Percentiles rank a stretch among this genome's conserved stretches.
phyloP scores from a whole-genome alignment of 2,113 vertebrate species.

The Zapus hudsonius region DNA sequence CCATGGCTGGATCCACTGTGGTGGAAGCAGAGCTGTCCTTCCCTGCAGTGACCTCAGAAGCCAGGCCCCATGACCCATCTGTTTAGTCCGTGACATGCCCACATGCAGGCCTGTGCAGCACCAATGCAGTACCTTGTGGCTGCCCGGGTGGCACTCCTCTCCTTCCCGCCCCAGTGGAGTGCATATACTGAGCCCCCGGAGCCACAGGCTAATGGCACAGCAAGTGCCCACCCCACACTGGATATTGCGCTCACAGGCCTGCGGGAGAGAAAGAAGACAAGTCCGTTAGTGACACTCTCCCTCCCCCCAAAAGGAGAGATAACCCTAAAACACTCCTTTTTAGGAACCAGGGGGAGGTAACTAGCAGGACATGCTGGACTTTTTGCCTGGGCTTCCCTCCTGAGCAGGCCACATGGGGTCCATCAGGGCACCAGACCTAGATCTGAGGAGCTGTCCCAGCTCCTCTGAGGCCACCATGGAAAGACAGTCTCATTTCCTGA shows the following conservation, averaged over 20 bases:
- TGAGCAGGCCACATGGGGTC: fast-evolving
- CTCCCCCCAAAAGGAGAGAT: background rate
- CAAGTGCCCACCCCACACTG: slow-evolving; percentile 92
- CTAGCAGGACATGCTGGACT: background rate
- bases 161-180: slow-evolving; percentile 91
- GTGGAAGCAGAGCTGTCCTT: background rate
- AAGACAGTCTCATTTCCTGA: background rate
- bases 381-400: fast-evolving
- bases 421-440: background rate
- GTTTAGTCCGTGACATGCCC: background rate
- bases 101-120: fast-evolving
- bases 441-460: background rate
- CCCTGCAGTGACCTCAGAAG: background rate
- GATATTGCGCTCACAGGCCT: slow-evolving; percentile 92
- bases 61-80: background rate
- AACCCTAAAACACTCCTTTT: fast-evolving
- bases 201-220: slow-evolving; percentile 95
- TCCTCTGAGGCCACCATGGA: fast-evolving
- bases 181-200: slow-evolving; percentile 93
- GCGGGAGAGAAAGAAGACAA: fast-evolving
- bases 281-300: background rate
- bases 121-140: slow-evolving; percentile 89
- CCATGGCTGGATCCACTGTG: background rate
- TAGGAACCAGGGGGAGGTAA: background rate
- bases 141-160: slow-evolving; percentile 93